phyloP scores from a whole-genome alignment of 2,113 vertebrate species.

The Hippotragus niger region DNA sequence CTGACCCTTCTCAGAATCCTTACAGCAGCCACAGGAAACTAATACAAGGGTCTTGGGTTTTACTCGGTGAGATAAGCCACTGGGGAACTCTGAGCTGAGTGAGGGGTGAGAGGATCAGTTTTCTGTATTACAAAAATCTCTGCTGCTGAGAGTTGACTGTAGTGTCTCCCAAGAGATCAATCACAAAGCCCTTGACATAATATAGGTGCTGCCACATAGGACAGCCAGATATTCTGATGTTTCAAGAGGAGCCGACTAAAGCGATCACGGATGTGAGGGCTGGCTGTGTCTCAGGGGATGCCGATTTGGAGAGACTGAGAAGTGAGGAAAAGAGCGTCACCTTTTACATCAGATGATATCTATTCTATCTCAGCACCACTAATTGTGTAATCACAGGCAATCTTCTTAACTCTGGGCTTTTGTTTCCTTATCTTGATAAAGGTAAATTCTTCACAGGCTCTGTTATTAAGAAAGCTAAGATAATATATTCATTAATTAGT shows the following conservation, averaged over 20 bases:
- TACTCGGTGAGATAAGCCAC: not conserved
- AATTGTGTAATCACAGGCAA: not conserved
- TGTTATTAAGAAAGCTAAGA: not conserved
- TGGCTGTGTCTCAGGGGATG: not conserved
- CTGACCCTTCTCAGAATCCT: not conserved
- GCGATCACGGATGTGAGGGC: not conserved
- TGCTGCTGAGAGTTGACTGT: not conserved
- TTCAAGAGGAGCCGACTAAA: not conserved
- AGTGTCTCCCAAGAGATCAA: not conserved
- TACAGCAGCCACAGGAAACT: not conserved
- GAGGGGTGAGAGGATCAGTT: not conserved
- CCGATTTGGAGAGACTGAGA: not conserved
- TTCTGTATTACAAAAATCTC: not conserved
- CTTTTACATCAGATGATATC: not conserved
- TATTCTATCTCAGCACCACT: not conserved
- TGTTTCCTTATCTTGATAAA: constrained; percentile 8
- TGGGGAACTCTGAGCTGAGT: not conserved
- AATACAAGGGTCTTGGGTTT: not conserved
- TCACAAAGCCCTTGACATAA: not conserved
- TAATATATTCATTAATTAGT: not conserved
- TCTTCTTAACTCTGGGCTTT: not conserved
- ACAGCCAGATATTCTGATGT: not conserved
- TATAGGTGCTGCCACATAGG: not conserved
- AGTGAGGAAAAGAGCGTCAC: not conserved
- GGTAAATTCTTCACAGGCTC: not conserved